phyloP scores from a whole-genome alignment of 2,797 vertebrate species.

The Halcyon badia region DNA sequence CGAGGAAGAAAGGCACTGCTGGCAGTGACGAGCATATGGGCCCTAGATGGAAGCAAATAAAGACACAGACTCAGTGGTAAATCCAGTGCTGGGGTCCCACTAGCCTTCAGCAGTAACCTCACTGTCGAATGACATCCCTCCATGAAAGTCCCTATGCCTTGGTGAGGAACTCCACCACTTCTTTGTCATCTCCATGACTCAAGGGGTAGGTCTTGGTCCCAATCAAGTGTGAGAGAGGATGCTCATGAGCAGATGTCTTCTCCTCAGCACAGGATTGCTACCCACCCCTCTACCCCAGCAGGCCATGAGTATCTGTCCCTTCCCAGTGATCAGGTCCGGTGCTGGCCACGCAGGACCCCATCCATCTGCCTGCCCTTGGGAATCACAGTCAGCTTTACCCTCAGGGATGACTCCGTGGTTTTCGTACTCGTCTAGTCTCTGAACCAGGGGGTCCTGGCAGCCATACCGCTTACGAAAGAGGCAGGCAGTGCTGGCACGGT shows the following conservation, averaged over 20 bases:
- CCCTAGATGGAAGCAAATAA: constrained; percentile 43
- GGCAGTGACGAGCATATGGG: constrained; percentile 44
- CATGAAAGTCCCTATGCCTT: neutral
- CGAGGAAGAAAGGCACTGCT: neutral
- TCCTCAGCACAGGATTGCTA: neutral
- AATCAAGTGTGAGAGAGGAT: neutral
- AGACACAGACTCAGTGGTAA: neutral
- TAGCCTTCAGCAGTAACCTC: neutral
- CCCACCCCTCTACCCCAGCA: neutral
- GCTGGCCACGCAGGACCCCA: neutral
- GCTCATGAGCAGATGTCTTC: neutral
- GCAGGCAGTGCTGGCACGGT: neutral
- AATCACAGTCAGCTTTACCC: neutral
- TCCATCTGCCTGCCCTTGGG: neutral
- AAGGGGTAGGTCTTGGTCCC: neutral
- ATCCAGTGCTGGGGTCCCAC: neutral
- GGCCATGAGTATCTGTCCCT: neutral
- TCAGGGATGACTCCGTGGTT: constrained; percentile 61
- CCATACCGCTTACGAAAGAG: neutral
- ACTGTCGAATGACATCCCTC: neutral
- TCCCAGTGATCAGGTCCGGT: neutral
- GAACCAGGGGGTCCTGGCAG: constrained; percentile 46
- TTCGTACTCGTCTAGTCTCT: constrained; percentile 43
- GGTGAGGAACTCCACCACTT: neutral
- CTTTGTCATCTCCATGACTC: neutral